phyloP scores from a whole-genome alignment of 2,113 vertebrate species.

The Thomomys bottae region DNA sequence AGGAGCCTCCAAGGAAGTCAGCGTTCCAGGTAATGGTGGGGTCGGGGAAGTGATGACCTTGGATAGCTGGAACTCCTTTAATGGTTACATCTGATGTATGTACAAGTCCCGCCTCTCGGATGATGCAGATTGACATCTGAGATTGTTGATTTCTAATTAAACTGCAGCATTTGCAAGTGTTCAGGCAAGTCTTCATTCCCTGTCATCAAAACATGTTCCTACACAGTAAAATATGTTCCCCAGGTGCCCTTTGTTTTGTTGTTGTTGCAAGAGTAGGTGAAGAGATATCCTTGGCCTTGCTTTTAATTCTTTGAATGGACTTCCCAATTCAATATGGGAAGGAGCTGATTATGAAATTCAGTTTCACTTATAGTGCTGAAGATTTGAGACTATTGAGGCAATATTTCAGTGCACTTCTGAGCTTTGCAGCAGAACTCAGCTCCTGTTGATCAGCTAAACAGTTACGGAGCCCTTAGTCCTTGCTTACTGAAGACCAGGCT shows the following conservation, averaged over 20 bases:
- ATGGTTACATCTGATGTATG: neutral
- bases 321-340: neutral
- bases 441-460: too few species aligned
- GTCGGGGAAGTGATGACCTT: neutral
- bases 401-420: neutral
- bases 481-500: neutral
- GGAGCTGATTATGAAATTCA: neutral
- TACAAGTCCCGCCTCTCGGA: neutral
- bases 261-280: slow-evolving; percentile 29
- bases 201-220: slow-evolving; percentile 31
- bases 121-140: neutral
- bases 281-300: slow-evolving; percentile 51
- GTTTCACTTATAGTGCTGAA: neutral
- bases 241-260: slow-evolving; percentile 51
- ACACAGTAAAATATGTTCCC: slow-evolving; percentile 58
- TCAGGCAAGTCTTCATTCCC: slow-evolving; percentile 40
- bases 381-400: neutral
- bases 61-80: neutral
- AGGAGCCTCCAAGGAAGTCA: slow-evolving; percentile 93
- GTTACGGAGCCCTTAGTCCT: too few species aligned
- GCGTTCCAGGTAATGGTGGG: slow-evolving; percentile 93
- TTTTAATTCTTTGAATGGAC: slow-evolving; percentile 18
- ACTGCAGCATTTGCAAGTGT: neutral
- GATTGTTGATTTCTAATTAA: slow-evolving; percentile 34
- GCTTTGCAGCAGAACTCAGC: neutral